These are phyloP conservation scores for Eueremaeus valkanovi DNA, from an alignment of 2,888 invertebrate species.

Conservation along the genomic window DNA sequence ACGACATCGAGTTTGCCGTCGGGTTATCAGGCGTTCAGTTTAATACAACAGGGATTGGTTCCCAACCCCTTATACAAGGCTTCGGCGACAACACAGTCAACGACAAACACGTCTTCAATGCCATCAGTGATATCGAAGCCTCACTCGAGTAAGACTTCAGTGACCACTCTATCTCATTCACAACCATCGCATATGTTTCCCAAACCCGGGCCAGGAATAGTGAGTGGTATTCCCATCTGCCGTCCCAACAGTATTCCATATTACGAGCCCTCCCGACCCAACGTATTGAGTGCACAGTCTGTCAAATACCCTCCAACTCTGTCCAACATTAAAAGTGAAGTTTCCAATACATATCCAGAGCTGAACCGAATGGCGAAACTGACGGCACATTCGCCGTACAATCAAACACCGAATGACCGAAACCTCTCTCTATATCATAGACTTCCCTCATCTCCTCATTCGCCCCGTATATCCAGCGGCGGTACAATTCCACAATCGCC, in stretches of 20 bases:
- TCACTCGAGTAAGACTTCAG: constrained; percentile 6
- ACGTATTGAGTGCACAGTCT: background rate
- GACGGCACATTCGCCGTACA: background rate
- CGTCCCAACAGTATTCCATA: constrained; percentile 44
- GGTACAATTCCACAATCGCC: constrained; percentile 14
- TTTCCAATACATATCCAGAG: constrained; percentile 19
- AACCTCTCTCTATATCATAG: constrained; percentile 14
- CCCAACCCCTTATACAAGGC: constrained; percentile 53
- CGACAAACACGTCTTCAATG: constrained; percentile 41
- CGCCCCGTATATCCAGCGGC: constrained; percentile 4
- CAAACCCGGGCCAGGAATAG: constrained; percentile 45
- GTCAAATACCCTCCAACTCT: constrained; percentile 15
- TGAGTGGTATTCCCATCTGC: constrained; percentile 45
- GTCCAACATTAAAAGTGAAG: background rate
- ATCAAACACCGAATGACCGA: constrained; percentile 8
- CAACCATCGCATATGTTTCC: constrained; percentile 41
- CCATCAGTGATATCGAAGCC: constrained; percentile 41
- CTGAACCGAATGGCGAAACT: constrained; percentile 5
- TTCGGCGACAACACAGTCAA: constrained; percentile 42
- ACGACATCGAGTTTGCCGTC: constrained; percentile 45
- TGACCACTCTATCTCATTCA: constrained; percentile 39
- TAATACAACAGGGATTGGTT: constrained; percentile 54
- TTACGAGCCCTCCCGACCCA: background rate
- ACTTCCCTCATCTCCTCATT: constrained; percentile 9
- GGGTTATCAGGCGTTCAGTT: constrained; percentile 49